Conservation (phyloP, 2,113 vertebrate genomes). For the Phylloscopus trochiloides region DNA sequence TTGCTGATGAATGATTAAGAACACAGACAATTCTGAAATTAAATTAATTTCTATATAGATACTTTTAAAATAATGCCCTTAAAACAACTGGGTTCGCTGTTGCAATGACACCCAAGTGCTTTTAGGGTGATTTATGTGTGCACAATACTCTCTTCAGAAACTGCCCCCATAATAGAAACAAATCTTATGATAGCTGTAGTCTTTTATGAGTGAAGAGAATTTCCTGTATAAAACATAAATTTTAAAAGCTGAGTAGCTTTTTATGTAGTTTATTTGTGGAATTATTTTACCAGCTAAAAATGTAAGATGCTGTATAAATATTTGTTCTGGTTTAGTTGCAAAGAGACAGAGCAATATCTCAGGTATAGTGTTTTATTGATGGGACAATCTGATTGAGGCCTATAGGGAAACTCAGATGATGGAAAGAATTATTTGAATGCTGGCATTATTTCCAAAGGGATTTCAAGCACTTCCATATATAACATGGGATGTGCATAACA, state of each 20-base stretch:
- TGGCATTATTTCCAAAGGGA: background rate
- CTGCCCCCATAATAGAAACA: background rate
- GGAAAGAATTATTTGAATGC: background rate
- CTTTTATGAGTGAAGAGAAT: background rate
- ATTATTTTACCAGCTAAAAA: constrained; percentile 11
- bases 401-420: background rate
- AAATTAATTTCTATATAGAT: background rate
- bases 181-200: background rate
- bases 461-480: background rate
- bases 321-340: constrained; percentile 10
- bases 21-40: background rate
- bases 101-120: background rate
- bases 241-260: constrained; percentile 7
- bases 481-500: background rate
- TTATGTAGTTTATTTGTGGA: background rate
- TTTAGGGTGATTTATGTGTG: background rate
- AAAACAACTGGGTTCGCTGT: background rate
- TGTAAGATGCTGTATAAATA: constrained; percentile 17
- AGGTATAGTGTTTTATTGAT: background rate
- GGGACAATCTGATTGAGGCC: constrained; percentile 9
- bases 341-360: constrained; percentile 12
- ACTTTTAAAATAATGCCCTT: background rate
- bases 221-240: background rate
- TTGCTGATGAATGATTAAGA: background rate
- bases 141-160: background rate